Base-by-base conservation (phyloP, 2,888 invertebrate species). In the Onthophagus sagittarius region DNA sequence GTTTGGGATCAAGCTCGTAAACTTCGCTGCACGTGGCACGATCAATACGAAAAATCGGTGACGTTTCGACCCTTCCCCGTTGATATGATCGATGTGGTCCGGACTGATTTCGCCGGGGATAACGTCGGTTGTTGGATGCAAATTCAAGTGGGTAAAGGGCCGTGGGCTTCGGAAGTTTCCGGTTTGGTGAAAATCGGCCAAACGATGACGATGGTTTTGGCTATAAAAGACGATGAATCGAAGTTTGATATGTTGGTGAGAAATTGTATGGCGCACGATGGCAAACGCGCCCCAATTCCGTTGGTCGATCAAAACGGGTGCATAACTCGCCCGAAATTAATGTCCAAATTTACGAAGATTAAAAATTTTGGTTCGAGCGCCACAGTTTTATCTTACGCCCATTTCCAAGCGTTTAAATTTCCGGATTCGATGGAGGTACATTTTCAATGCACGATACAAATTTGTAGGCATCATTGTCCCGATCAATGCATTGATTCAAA, bases 61-160 rank as follows among this genome's bases (percentile, higher is more conserved):
- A 96, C 97, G 0, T 97, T 97, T 87, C 87, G 96, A 72, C 96
- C 97, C 0, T 97, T 97, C 90, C 96, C 96, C 0, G 97, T 97
- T 0, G 97, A 97, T 83, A 97, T 96, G 96, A 83, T 97, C 72
- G 96, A 97, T 84, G 96, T 97, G 3, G 96, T 97, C n/a, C 87
- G 96, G 71, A 96, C 97, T 2, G 96, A 97, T 81, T 97, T 97
- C 79, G 96, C 96, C 74, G 97, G 97, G 0, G 97, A 97, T 81
- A 97, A 97, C 82, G 96, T 97, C 1, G 96, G 96, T 14, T 97
- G 97, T 86, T 97, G 97, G 97, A 97, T 97, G 97, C 96, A 97
- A 83, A 97, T 97, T 78, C 97, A 97, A 88, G 95, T 96, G 2
- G 96, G 96, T 63, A 96, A 95, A 83, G 96, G 96, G 15, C 97